phyloP scores from a whole-genome alignment of 2,888 invertebrate species.

The Xestobium rufovillosum region DNA sequence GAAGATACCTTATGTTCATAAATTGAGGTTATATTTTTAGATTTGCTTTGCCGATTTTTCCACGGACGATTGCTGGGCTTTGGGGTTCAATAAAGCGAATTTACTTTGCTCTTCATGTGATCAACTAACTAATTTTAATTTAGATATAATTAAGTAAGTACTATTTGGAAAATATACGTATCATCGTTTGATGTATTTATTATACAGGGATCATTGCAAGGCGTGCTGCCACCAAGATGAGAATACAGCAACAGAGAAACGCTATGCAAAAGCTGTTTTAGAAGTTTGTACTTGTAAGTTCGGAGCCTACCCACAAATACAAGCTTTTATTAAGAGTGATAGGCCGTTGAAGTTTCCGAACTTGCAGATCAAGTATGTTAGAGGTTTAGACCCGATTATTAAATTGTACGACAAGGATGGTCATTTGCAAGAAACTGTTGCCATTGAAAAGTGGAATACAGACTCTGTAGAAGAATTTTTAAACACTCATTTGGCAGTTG shows the following conservation, averaged over 20 bases:
- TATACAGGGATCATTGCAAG: slow-evolving; percentile 59
- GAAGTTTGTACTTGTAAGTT: slow-evolving; percentile 99
- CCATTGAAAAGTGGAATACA: slow-evolving; percentile 98
- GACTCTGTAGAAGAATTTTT: slow-evolving; percentile 96
- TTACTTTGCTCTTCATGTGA: slow-evolving; percentile 86
- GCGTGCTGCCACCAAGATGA: slow-evolving; percentile 77
- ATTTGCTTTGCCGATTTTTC: slow-evolving; percentile 46
- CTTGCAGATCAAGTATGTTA: slow-evolving; percentile 83
- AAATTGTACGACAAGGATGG: slow-evolving; percentile 80
- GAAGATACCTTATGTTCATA: too few species aligned
- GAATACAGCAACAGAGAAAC: slow-evolving; percentile 55
- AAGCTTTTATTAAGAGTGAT: slow-evolving; percentile 95
- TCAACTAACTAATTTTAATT: slow-evolving; percentile 66
- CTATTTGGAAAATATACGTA: too few species aligned
- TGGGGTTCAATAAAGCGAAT: slow-evolving; percentile 81
- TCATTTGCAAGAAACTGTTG: slow-evolving; percentile 78
- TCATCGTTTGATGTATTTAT: too few species aligned
- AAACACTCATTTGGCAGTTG: slow-evolving; percentile 70
- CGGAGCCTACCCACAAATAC: slow-evolving; percentile 95
- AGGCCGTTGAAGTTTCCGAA: slow-evolving; percentile 84
- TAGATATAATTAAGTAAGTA: slow-evolving; percentile 55
- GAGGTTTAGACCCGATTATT: slow-evolving; percentile 91
- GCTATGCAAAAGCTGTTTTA: slow-evolving; percentile 84
- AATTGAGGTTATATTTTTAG: slow-evolving; percentile 1
- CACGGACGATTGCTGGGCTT: slow-evolving; percentile 72